phyloP scores from a whole-genome alignment of 2,888 invertebrate genomes.

The Stegophylla sp. region DNA sequence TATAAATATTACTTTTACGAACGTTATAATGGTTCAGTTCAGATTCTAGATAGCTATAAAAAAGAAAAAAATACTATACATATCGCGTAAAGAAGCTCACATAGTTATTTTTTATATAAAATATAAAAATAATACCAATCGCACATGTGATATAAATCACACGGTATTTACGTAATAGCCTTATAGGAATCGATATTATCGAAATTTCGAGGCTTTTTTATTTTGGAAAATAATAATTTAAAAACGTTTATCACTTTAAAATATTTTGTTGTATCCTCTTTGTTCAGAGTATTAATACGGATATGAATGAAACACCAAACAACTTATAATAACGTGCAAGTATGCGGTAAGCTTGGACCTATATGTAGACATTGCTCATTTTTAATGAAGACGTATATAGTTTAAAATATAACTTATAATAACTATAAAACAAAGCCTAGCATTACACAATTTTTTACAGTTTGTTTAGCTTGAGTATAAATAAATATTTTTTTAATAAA shows the following conservation, averaged over 20 bases:
- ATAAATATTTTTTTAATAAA: too few species aligned
- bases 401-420: too few species aligned
- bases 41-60: constrained; percentile 2
- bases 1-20: constrained; percentile 29
- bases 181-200: not conserved
- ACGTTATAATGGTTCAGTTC: constrained; percentile 39
- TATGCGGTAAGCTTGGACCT: too few species aligned
- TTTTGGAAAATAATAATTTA: not conserved
- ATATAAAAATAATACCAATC: not conserved
- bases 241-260: not conserved
- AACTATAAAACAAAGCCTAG: not conserved
- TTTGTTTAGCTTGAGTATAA: too few species aligned
- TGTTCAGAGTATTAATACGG: not conserved
- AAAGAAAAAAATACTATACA: not conserved
- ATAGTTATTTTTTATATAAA: not conserved
- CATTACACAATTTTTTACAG: not conserved
- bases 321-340: too few species aligned
- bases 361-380: too few species aligned
- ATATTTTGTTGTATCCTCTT: not conserved
- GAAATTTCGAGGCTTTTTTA: not conserved
- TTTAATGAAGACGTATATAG: too few species aligned
- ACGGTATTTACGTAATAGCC: not conserved
- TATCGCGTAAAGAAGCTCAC: constrained; percentile 11
- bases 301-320: not conserved
- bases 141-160: not conserved